Conservation (phyloP, 2,888 invertebrate species). For the Eristalinus aeneus region DNA sequence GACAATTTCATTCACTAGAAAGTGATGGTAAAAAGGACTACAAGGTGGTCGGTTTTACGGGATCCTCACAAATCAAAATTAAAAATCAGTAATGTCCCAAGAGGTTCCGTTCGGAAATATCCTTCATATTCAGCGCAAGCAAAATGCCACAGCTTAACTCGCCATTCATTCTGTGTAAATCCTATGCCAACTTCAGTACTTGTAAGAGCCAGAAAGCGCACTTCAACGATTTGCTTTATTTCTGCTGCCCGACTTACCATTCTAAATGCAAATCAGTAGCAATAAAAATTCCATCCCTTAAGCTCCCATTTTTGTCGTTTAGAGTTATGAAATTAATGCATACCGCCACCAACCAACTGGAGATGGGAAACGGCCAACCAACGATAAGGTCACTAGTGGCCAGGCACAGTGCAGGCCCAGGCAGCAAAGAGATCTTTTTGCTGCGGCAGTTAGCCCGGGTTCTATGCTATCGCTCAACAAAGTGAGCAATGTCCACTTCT, state of each 20-base stretch:
- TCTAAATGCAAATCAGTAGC: constrained; percentile 59
- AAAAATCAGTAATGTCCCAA: neutral
- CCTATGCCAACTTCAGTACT: neutral
- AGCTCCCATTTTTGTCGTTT: constrained; percentile 4
- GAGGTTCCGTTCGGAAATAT: neutral
- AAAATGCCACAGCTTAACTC: neutral
- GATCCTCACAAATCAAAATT: neutral
- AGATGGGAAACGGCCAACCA: constrained; percentile 5
- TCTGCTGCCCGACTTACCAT: constrained; percentile 25
- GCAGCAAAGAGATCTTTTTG: constrained; percentile 25
- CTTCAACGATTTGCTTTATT: constrained; percentile 34
- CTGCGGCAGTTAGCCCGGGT: neutral
- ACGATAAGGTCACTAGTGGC: constrained; percentile 44
- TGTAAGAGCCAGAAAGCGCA: constrained; percentile 13
- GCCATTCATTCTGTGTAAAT: neutral
- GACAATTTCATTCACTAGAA: constrained; percentile 47
- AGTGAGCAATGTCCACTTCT: constrained; percentile 29
- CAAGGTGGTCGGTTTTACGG: neutral
- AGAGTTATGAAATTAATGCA: constrained; percentile 35
- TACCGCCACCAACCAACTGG: constrained; percentile 1
- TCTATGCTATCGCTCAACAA: constrained; percentile 1
- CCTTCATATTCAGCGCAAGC: neutral
- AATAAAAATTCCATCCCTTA: constrained; percentile 52
- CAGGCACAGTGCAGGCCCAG: neutral
- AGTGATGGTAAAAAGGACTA: neutral